Evolutionary conservation across 2,113 vertebrate genomes (phyloP), one percentile per base, ranked within the genome.

Genomic region (Rhadina sibilatrix): DNA sequence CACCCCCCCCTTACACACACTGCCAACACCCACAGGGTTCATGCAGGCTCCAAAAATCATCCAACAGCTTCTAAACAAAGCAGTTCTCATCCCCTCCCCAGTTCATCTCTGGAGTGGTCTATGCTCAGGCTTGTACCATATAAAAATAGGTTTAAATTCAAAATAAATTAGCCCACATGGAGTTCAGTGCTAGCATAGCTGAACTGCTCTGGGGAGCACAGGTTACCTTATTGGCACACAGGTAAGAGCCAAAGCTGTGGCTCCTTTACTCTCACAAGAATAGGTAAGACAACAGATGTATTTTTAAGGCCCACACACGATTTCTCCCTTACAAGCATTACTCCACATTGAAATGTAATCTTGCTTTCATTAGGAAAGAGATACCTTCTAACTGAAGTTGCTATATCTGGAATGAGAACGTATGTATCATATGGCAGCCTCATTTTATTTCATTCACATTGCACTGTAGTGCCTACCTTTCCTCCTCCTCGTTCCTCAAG

Each of bases 401-500:
- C 83, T 94, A 22, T 70, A 83, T 90, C 71, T 64, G 88, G 75
- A 88, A 95, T 60, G 72, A 90, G 71, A 93, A 61, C 0, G 9
- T 64, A 77, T 68, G 85, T 60, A 88, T 96, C 86, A 49, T 88
- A 74, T 49, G 69, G 68, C 72, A 93, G 56, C 60, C 88, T 80
- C 92, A 75, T 92, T 93, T 93, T 75, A 82, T 81, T 93, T 92
- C 91, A 79, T 87, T 89, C 87, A 14, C 65, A 75, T 65, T 19
- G 8, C 63, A 44, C 24, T 23, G 33, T 17, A 90, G 81, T 61
- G 35, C 81, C 85, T 90, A 40, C 50, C 64, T 78, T 70, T 54
- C 83, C 86, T 86, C 61, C 95, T 84, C 93, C 85, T 91, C 65
- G 44, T 83, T 30, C 94, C 85, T 94, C 87, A 91, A 64, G 86